These are phyloP conservation scores for Actenoides hombroni DNA, from an alignment of 2,113 vertebrate genomes.

Conservation along the genomic window DNA sequence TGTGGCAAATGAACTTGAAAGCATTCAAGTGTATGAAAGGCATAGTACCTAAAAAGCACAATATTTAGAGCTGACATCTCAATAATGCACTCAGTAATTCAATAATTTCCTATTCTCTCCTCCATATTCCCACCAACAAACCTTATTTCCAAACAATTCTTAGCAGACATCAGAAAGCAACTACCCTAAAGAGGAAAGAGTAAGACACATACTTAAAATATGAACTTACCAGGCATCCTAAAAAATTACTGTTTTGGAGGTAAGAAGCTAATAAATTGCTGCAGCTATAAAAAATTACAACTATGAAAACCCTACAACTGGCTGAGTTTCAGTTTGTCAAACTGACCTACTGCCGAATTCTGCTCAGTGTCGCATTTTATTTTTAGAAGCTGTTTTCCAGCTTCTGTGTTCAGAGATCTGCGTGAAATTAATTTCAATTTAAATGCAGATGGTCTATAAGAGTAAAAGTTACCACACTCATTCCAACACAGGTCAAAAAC, in stretches of 20 bases:
- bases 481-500: neutral
- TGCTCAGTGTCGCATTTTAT: neutral
- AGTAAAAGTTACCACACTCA: neutral
- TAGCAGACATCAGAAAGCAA: neutral
- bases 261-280: neutral
- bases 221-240: neutral
- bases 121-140: neutral
- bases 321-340: neutral
- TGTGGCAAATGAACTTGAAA: neutral
- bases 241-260: neutral
- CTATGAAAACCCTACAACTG: neutral
- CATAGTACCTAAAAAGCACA: neutral
- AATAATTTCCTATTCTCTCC: neutral
- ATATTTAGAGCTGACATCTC: neutral
- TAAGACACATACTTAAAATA: neutral
- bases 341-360: neutral
- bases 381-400: neutral
- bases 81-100: neutral
- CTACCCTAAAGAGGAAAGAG: neutral
- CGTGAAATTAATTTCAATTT: neutral
- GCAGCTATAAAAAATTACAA: neutral
- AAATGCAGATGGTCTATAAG: neutral
- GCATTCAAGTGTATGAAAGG: neutral
- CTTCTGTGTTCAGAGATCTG: neutral
- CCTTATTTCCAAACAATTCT: neutral